Percentiles rank a stretch among this genome's conserved stretches.
phyloP scores from a whole-genome alignment of 2,797 vertebrate species.

The Rhinatrema bivittatum region DNA sequence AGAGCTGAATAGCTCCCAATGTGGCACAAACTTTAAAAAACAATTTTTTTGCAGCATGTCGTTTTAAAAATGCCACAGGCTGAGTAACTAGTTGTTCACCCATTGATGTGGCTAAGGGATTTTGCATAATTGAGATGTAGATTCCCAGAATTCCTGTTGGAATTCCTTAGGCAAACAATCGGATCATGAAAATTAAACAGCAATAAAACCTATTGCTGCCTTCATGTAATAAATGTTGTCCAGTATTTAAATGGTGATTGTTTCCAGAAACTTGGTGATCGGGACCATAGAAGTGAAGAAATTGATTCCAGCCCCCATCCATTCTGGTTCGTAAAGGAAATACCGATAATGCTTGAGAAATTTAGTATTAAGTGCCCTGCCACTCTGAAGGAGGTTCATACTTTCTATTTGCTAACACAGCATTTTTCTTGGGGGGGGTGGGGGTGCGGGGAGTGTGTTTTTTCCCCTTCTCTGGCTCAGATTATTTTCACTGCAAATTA shows the following conservation, averaged over 20 bases:
- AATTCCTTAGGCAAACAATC: constrained; percentile 37
- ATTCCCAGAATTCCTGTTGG: constrained; percentile 26
- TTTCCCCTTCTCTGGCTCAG: constrained; percentile 30
- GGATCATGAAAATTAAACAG: constrained; percentile 45
- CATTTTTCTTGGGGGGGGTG: constrained; percentile 28
- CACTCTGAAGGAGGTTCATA: constrained; percentile 38
- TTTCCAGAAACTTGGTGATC: constrained; percentile 48
- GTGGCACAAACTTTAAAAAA: too few species aligned
- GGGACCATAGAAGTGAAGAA: constrained; percentile 38
- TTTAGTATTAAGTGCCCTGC: constrained; percentile 38
- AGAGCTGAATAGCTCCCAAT: too few species aligned
- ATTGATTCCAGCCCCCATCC: constrained; percentile 42
- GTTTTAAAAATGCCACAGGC: too few species aligned
- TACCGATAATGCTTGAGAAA: constrained; percentile 48
- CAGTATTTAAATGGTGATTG: constrained; percentile 42
- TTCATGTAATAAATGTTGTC: constrained; percentile 39
- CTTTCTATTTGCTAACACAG: constrained; percentile 42
- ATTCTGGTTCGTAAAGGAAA: constrained; percentile 48
- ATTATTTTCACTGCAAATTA: constrained; percentile 56
- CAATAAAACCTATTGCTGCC: constrained; percentile 43
- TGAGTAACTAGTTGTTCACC: too few species aligned
- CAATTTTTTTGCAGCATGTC: too few species aligned
- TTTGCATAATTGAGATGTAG: too few species aligned
- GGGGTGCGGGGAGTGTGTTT: too few species aligned
- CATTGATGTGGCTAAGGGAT: too few species aligned